These are phyloP conservation scores for Caenorhabditis sp. DNA, from an alignment of 2,888 invertebrate species.

Conservation along the genomic window DNA sequence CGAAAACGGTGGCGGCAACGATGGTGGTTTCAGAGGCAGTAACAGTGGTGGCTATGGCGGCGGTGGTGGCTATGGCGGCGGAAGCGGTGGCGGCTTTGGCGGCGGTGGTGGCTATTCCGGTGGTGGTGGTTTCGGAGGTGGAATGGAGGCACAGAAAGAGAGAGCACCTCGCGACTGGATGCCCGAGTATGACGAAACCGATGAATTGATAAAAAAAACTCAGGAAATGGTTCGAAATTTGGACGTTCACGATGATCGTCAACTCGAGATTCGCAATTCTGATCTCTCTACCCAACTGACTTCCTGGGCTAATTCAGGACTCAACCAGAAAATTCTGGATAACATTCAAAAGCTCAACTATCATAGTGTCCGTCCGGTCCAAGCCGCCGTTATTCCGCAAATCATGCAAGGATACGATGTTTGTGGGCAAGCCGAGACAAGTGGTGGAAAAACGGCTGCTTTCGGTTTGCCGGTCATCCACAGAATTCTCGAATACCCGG, in stretches of 20 bases:
- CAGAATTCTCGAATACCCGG: constrained; percentile 33
- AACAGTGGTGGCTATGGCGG: constrained; percentile 1
- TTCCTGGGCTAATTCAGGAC: constrained; percentile 49
- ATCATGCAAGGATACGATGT: constrained; percentile 80
- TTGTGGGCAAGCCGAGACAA: constrained; percentile 97
- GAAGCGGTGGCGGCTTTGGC: not conserved
- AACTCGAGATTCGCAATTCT: constrained; percentile 24
- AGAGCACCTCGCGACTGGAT: constrained; percentile 41
- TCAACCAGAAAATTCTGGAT: constrained; percentile 26
- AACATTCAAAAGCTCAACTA: constrained; percentile 75
- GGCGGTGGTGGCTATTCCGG: constrained; percentile 4
- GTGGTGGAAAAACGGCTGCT: constrained; percentile 96
- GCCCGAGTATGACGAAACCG: constrained; percentile 8
- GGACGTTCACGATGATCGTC: constrained; percentile 17
- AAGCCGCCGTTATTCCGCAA: constrained; percentile 86
- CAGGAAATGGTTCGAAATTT: constrained; percentile 5
- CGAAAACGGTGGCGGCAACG: not conserved
- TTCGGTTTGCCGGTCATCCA: constrained; percentile 89
- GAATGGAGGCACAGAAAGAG: not conserved
- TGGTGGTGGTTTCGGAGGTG: constrained; percentile 9
- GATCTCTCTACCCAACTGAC: constrained; percentile 9
- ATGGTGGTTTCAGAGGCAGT: not conserved
- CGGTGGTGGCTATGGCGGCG: not conserved
- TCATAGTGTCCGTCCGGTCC: constrained; percentile 88
- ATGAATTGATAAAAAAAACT: constrained; percentile 5